Base-by-base conservation (phyloP, 2,888 invertebrate genomes). In the Asteroscopus sphinx region DNA sequence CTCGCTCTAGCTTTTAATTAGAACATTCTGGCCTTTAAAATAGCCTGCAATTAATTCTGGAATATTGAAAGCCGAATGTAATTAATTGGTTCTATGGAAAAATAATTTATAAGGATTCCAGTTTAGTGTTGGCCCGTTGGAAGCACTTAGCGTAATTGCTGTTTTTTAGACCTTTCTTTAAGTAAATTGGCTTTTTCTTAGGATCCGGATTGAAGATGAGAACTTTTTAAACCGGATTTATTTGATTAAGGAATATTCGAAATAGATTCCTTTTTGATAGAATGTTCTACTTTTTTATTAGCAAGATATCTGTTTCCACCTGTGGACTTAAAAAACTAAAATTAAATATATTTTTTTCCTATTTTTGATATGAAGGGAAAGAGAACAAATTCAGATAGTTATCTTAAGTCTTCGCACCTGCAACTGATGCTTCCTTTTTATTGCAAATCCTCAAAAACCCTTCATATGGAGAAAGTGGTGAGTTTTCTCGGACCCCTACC, bases 1-100 rank as follows among this genome's bases (percentile, higher is more conserved):
- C 80, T 61, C 67, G 44, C 63, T 83, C 76, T 44, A 51, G 35
- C 39, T 25, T 66, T 74, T 71, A 72, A 83, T 82, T 79, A 82
- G 68, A 68, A 78, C 61, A 68, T 73, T 70, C 56, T 28, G 65
- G 56, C 54, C 30, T 68, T 40, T 51, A 61, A 71, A 72, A 73
- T 65, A 64, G 70, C 44, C 28, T 53, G 54, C 57, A 68, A 80
- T 81, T 81, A 75, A 77, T 79, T 74, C 64, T 54, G 53, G 49
- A 70, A 73, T 76, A 76, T 80, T 74, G 71, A 72, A 75, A 75
- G 59, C 42, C 42, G 45, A 64, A 63, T 48, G 47, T 59, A 61
- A 65, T 70, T 70, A 70, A 75, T 66, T 41, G 61, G 52, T 63
- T 64, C 49, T 45, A 54, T 60, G 44, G 51, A 71, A 64, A 76